A percentile compares a stretch with the other conserved stretches of the same genome.
phyloP scores from a whole-genome alignment of 2,888 invertebrate genomes.

The Lepetodrilus schrolli region DNA sequence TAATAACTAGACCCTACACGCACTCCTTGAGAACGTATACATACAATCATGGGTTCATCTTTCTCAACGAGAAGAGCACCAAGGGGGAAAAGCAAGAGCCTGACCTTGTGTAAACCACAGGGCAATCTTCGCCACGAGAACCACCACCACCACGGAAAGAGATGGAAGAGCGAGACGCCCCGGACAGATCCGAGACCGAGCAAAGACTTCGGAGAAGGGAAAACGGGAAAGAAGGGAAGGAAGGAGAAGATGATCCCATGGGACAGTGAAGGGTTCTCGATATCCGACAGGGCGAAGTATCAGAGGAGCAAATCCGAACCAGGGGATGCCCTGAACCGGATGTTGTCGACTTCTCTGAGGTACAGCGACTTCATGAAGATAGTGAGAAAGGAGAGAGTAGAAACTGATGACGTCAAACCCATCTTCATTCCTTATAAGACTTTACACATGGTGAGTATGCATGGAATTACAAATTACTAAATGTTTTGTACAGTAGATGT shows the following conservation, averaged over 20 bases:
- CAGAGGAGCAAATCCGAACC: constrained; percentile 17
- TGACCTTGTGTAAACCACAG: no score
- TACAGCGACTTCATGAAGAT: constrained; percentile 58
- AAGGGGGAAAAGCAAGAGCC: no score
- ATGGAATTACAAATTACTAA: background rate
- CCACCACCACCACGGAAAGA: background rate
- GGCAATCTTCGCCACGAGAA: no score
- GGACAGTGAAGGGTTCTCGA: constrained; percentile 7
- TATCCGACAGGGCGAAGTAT: background rate
- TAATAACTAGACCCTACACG: no score
- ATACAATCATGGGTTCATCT: no score
- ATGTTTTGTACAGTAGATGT: no score
- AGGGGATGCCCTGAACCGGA: background rate
- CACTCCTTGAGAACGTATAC: no score
- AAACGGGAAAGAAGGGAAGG: background rate
- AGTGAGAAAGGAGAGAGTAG: constrained; percentile 47
- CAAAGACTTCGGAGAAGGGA: background rate
- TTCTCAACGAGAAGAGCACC: no score
- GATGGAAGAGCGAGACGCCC: background rate
- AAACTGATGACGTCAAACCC: constrained; percentile 48
- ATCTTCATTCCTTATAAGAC: constrained; percentile 51
- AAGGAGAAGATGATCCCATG: background rate
- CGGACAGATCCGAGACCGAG: background rate
- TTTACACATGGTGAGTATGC: constrained; percentile 40
- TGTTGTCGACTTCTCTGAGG: constrained; percentile 37